A percentile compares a stretch with the other conserved stretches of the same genome.
Evolutionary conservation across 2,888 invertebrate genomes (phyloP).

Genomic region (Cabera pusaria): DNA sequence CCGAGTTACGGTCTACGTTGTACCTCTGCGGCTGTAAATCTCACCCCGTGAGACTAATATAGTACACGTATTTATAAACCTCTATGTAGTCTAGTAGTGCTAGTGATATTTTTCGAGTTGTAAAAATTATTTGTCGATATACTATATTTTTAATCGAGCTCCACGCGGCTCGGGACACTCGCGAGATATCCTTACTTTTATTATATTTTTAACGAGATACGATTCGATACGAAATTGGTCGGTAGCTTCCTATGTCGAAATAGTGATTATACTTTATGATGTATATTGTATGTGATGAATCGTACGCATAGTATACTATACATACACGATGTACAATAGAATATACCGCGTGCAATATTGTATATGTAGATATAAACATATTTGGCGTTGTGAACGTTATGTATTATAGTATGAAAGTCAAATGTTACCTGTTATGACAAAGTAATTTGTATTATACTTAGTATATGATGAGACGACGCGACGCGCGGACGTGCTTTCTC

Average conservation of each 20-base stretch:
- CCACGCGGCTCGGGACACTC: conserved; percentile 50
- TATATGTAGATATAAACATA: conserved; percentile 63
- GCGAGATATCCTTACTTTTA: conserved; percentile 49
- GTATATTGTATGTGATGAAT: conserved; percentile 51
- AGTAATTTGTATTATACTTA: conserved; percentile 75
- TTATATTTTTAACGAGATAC: conserved; percentile 56
- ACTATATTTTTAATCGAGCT: conserved; percentile 54
- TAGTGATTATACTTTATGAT: conserved; percentile 53
- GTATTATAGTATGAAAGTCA: conserved; percentile 81
- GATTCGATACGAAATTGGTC: conserved; percentile 61
- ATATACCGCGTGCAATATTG: conserved; percentile 82
- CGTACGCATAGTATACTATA: conserved; percentile 63
- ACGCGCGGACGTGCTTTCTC: conserved; percentile 56
- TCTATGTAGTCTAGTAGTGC: conserved; percentile 69
- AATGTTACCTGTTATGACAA: conserved; percentile 83
- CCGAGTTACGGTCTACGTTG: conserved; percentile 67
- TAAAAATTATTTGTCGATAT: conserved; percentile 62
- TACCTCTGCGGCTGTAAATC: conserved; percentile 76
- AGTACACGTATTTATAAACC: conserved; percentile 69
- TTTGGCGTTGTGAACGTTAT: conserved; percentile 83
- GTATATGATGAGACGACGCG: conserved; percentile 55
- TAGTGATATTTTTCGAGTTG: conserved; percentile 71
- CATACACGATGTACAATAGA: conserved; percentile 69
- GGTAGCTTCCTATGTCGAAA: conserved; percentile 70
- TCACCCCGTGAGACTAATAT: conserved; percentile 65